These are phyloP conservation scores for Zaprionus inermis DNA, from an alignment of 1,140 invertebrate genomes.

Conservation along the genomic window DNA sequence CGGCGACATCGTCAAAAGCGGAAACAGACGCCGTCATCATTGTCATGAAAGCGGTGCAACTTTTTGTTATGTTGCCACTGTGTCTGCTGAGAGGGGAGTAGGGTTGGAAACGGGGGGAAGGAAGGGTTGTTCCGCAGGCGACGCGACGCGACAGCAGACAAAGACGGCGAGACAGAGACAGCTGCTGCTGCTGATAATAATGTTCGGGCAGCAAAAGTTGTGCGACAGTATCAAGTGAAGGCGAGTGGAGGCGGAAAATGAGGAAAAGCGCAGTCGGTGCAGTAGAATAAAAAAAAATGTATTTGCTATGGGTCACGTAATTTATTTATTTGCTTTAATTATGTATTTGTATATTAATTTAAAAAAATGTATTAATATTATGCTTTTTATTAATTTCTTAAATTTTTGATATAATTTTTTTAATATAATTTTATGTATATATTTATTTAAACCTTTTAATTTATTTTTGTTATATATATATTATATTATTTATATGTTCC, in stretches of 20 bases:
- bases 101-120: not conserved
- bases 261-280: not conserved
- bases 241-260: not conserved
- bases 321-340: not conserved
- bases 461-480: too few relatives aligned
- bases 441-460: too few relatives aligned
- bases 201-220: constrained; percentile 25
- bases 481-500: too few relatives aligned
- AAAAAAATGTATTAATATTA: too few relatives aligned
- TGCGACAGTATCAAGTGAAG: constrained; percentile 7
- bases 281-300: not conserved
- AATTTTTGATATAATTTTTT: too few relatives aligned
- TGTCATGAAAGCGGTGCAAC: constrained; percentile 62
- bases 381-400: too few relatives aligned
- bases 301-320: not conserved
- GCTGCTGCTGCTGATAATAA: constrained; percentile 27
- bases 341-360: too few relatives aligned
- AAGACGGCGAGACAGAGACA: not conserved
- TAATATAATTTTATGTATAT: too few relatives aligned
- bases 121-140: constrained; percentile 20
- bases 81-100: not conserved
- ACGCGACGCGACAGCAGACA: constrained; percentile 39
- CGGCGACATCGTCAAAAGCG: constrained; percentile 55
- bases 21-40: constrained; percentile 73
- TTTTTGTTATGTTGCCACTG: constrained; percentile 26